These are phyloP conservation scores for Argyresthia goedartella DNA, from an alignment of 2,888 invertebrate genomes.

Conservation along the genomic window DNA sequence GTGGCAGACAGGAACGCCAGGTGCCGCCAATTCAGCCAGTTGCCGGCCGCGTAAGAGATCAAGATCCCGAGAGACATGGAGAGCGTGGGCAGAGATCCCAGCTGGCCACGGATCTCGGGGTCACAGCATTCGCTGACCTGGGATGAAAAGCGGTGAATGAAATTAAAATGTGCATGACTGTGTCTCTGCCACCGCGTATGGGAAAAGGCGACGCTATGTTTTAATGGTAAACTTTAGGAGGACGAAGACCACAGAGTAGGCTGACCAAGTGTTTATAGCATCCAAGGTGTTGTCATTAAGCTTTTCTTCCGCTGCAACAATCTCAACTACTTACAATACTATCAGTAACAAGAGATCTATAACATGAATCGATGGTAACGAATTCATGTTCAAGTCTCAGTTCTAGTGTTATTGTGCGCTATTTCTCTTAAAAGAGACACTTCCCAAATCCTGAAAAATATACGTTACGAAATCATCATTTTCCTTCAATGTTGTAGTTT, in stretches of 20 bases:
- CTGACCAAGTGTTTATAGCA: too few species aligned
- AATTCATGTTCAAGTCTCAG: too few species aligned
- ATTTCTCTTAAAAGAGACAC: too few species aligned
- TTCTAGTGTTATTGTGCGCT: not conserved
- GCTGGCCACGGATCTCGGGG: slow-evolving; percentile 72
- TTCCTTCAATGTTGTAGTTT: too few species aligned
- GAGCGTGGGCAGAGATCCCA: slow-evolving; percentile 76
- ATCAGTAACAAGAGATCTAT: too few species aligned
- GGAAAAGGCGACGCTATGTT: not conserved
- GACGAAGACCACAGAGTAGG: too few species aligned
- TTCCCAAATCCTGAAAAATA: too few species aligned
- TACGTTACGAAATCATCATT: too few species aligned
- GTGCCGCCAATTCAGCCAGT: slow-evolving; percentile 69
- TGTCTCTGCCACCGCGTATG: not conserved
- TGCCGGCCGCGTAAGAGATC: slow-evolving; percentile 69
- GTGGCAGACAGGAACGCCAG: slow-evolving; percentile 67
- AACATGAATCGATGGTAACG: too few species aligned
- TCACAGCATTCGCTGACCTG: slow-evolving; percentile 75
- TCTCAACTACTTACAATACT: too few species aligned
- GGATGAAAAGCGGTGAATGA: not conserved
- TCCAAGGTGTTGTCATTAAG: not conserved
- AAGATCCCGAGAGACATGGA: slow-evolving; percentile 76
- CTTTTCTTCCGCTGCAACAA: too few species aligned
- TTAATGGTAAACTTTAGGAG: too few species aligned
- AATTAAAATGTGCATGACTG: not conserved